Base-by-base conservation (phyloP, 2,113 vertebrate species). In the Trogon melanurus region DNA sequence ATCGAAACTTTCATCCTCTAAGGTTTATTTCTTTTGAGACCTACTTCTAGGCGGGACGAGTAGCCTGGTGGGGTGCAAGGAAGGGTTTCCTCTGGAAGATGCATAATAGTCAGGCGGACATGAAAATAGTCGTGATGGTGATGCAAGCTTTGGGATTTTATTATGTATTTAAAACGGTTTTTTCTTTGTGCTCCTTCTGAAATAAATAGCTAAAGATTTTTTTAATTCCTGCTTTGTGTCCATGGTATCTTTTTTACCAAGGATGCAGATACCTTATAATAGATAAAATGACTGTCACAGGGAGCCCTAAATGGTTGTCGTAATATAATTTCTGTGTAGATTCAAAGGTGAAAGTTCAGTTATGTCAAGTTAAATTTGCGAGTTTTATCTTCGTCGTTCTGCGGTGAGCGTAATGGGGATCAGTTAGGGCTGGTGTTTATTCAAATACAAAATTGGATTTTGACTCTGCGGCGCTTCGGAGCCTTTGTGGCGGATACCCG, bases 241-340 rank as follows among this genome's bases (percentile, higher is more conserved):
- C 56, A 16, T 6, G 6, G 9, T 14, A 27, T 64, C 29, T 53
- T 10, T 82, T 83, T 95, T 83, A 54, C 79, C 73, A 88, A 50
- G 85, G 81, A 36, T 82, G 53, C 81, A 56, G 65, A 18, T 69
- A 34, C 45, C 67, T 45, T 64, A 11, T 54, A 44, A 58, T 45
- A 1, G 6, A 74, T 56, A 45, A 88, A 74, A 48, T 38, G 38
- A 12, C 51, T 66, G 45, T 86, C 62, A 38, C 44, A 38, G 41
- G 26, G 61, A 67, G 16, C 50, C 38, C 50, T 79, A 65, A 30
- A 2, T 58, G 57, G 34, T 32, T 70, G 78, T 58, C 76, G 61
- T 44, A 64, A 51, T 90, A 53, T 44, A 86, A 94, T 94, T 93
- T 87, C 83, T 80, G 58, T 74, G 73, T 62, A 51, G 61, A 67